Base-by-base conservation (phyloP, 2,888 invertebrate genomes). In the Drosophila gaucha region DNA sequence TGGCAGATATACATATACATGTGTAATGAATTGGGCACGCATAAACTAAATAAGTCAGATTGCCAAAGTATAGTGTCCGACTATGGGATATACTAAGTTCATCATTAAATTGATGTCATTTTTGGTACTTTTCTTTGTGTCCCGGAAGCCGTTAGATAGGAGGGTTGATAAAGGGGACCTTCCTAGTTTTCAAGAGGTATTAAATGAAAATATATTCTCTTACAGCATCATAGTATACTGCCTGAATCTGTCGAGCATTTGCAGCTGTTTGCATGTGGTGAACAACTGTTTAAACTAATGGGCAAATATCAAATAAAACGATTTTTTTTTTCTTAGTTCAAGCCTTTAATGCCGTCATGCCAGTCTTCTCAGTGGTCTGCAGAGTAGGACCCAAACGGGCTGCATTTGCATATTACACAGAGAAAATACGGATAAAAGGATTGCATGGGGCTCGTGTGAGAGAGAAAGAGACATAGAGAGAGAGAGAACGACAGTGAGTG, bases 381-480 rank as follows among this genome's bases (percentile, higher is more conserved):
- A 33, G 18, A 30, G 30, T 30, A 8, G 20, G 18, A 12, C 2
- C 22, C 44, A 20, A 26, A 51, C 35, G 16, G 20, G 20, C 47
- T 28, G 18, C 41, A 70, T 66, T 71, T 71, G 50, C 66, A 71
- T 72, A 55, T 70, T 50, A 66, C 49, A 49, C 9, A 60, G 38
- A 26, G 31, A 24, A 67, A 67, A 67, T 36, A 51, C 35, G 51
- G 44, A 52, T 49, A 41, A 44, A 72, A 59, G 36, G 36, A 73
- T 60, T 78, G 69, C 57, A 68, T 66, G 51, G 72, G 59, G 56
- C 66, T 56, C 50, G 58, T 18, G 16, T 16, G 28, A 18, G 12
- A 10, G 0, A 24, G n/a, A 62, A 63, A 12, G 20, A 24, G 39
- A 36, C 51, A 39, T 35, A 57, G 58, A 10, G n/a, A 9, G 38